These are phyloP conservation scores for Monochamus alternatus DNA, from an alignment of 2,888 invertebrate genomes.

Conservation along the genomic window DNA sequence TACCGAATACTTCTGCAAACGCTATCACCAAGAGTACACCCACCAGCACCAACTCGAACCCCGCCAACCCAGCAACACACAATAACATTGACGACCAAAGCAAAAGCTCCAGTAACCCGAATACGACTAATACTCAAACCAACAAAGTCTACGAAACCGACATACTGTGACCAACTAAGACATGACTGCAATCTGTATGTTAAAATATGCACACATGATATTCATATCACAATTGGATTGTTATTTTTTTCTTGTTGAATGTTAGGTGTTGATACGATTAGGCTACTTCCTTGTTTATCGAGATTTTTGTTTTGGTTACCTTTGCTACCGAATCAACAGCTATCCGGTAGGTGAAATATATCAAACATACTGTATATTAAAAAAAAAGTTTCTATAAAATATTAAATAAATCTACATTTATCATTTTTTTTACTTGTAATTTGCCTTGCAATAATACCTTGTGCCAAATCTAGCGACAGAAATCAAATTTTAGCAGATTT, in stretches of 20 bases:
- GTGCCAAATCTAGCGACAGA: no score
- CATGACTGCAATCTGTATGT: conserved; percentile 60
- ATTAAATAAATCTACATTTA: neutral
- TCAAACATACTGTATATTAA: no score
- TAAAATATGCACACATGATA: conserved; percentile 51
- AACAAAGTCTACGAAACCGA: conserved; percentile 94
- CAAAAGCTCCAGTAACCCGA: conserved; percentile 42
- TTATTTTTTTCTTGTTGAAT: conserved; percentile 60
- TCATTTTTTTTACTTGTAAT: no score
- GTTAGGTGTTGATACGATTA: conserved; percentile 57
- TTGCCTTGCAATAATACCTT: no score
- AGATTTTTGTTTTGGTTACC: conserved; percentile 25
- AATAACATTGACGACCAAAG: conserved; percentile 51
- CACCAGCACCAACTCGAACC: conserved; percentile 58
- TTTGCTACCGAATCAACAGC: conserved; percentile 37
- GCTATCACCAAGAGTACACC: conserved; percentile 59
- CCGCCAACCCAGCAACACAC: conserved; percentile 63
- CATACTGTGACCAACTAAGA: conserved; percentile 84
- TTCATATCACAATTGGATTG: conserved; percentile 64
- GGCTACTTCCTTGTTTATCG: conserved; percentile 41
- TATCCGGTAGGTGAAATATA: no score
- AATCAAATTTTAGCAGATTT: no score
- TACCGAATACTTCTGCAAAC: conserved; percentile 69
- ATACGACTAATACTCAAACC: conserved; percentile 71
- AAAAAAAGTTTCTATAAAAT: neutral